Percentiles rank a stretch among this genome's conserved stretches.
Evolutionary conservation across 1,140 invertebrate genomes (phyloP).

Genomic region (Battus philenor): DNA sequence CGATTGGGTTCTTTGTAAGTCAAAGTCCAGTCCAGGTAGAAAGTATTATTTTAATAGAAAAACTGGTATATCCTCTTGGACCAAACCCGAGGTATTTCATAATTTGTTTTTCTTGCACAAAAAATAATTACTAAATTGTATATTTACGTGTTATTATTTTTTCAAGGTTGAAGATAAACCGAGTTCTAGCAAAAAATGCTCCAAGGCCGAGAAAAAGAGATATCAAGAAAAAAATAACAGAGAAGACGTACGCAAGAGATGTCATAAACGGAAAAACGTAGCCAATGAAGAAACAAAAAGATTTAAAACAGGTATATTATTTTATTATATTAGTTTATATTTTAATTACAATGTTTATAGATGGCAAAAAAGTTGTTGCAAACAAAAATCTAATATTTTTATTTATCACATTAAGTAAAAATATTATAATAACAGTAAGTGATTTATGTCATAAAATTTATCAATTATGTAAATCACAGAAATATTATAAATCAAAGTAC

Average conservation of each 20-base stretch:
- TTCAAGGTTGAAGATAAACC: slow-evolving; percentile 28
- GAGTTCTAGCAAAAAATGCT: neutral
- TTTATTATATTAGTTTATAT: too few relatives aligned
- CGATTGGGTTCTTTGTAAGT: slow-evolving; percentile 58
- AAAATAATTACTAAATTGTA: slow-evolving; percentile 1
- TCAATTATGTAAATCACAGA: too few relatives aligned
- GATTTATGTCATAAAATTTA: neutral
- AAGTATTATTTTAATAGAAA: slow-evolving; percentile 66
- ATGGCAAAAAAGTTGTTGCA: too few relatives aligned
- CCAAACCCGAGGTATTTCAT: slow-evolving; percentile 55
- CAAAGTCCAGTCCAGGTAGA: slow-evolving; percentile 62
- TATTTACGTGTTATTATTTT: neutral
- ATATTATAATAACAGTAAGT: too few relatives aligned
- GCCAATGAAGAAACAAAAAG: neutral
- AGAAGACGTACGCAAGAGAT: slow-evolving; percentile 7
- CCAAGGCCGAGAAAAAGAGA: slow-evolving; percentile 30
- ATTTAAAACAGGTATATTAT: slow-evolving; percentile 19
- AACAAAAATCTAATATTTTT: too few relatives aligned
- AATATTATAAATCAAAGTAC: too few relatives aligned
- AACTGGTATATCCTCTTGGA: slow-evolving; percentile 66
- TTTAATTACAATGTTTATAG: too few relatives aligned
- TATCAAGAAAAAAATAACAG: slow-evolving; percentile 33
- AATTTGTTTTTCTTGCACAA: slow-evolving; percentile 23
- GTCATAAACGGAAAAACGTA: neutral
- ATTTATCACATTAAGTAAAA: too few relatives aligned